Evolutionary conservation across 2,113 vertebrate genomes (phyloP).

Genomic region (Trematocara macrostoma): DNA sequence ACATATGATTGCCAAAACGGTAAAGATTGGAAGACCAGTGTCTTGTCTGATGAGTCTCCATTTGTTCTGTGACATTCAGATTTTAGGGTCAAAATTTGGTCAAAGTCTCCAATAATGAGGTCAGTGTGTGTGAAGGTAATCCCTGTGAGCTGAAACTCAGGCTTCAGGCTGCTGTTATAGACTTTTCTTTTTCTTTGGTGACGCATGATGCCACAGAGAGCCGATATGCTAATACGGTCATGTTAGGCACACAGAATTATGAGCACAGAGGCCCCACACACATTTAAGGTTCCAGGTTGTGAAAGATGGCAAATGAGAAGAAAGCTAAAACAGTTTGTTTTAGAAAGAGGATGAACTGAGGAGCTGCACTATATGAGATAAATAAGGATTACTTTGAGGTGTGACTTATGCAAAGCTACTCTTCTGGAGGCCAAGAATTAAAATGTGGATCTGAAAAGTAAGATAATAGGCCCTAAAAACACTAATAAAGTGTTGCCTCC

Average conservation of each 20-base stretch:
- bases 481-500: background rate
- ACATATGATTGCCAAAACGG: background rate
- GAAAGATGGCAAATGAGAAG: background rate
- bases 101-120: background rate
- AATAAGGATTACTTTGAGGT: background rate
- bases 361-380: background rate
- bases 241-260: background rate
- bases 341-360: background rate
- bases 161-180: background rate
- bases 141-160: background rate
- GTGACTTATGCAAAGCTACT: background rate
- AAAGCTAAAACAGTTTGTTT: background rate
- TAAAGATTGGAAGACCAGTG: background rate
- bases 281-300: background rate
- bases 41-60: background rate
- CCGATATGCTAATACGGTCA: background rate
- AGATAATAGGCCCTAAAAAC: background rate
- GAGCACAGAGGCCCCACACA: background rate
- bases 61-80: background rate
- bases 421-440: background rate
- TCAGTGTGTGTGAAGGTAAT: background rate
- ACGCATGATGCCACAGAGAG: background rate
- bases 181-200: background rate
- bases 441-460: background rate
- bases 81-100: background rate